Evolutionary conservation across 2,888 invertebrate species (phyloP).

Genomic region (Gastrophysa polygoni): DNA sequence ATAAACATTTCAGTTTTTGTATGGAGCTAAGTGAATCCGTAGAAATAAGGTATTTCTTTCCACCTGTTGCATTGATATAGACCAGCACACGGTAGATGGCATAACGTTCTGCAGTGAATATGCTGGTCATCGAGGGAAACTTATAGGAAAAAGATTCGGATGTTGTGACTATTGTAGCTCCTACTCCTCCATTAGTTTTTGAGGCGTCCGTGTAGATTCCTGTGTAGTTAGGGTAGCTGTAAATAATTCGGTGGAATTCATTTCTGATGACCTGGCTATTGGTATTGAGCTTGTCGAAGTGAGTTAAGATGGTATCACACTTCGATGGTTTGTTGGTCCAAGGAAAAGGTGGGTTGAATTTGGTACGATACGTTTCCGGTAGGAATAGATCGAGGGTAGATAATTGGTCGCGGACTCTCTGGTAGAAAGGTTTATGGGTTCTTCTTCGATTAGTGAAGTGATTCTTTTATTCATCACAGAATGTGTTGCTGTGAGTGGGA

Average conservation of each 20-base stretch:
- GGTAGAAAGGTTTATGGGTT: background rate
- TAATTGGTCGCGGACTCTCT: background rate
- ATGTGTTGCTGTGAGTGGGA: too few relatives aligned
- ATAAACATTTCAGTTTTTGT: background rate
- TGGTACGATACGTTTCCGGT: too few relatives aligned
- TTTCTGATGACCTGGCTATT: background rate
- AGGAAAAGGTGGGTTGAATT: background rate
- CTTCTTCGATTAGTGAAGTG: background rate
- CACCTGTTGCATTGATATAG: slow-evolving; percentile 5
- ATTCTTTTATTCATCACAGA: background rate
- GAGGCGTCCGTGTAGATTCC: too few relatives aligned
- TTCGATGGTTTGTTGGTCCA: background rate
- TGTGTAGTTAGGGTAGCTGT: background rate
- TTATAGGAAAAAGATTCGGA: background rate
- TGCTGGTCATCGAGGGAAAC: background rate
- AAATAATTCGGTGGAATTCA: background rate
- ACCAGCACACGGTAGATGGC: background rate
- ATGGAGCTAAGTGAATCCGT: slow-evolving; percentile 8
- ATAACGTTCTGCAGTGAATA: slow-evolving; percentile 5
- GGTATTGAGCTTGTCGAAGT: background rate
- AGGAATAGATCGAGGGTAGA: too few relatives aligned
- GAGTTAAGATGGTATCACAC: background rate
- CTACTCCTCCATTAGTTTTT: background rate
- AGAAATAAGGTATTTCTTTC: background rate
- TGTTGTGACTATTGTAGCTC: background rate